Conservation (phyloP, 2,888 invertebrate species). For the Tipula vernalis region DNA sequence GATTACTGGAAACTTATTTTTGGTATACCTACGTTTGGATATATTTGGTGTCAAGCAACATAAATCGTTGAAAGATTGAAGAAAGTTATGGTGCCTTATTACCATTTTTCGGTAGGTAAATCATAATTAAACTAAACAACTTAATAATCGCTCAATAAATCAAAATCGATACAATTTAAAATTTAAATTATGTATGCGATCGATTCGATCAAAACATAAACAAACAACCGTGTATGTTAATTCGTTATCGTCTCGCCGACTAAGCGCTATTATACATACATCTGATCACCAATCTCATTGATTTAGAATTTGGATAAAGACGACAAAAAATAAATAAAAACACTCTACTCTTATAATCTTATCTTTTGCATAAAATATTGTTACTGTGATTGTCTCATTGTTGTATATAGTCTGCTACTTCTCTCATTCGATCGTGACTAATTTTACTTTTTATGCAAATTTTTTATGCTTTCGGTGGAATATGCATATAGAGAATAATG, state of each 20-base stretch:
- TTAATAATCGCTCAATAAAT: not conserved
- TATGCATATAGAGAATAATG: not conserved
- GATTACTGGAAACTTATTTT: not conserved
- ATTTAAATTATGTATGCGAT: not conserved
- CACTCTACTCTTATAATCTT: not conserved
- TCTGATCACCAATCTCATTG: not conserved
- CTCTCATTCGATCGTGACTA: not conserved
- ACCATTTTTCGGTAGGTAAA: not conserved
- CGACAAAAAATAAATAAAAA: not conserved
- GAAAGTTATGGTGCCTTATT: no score
- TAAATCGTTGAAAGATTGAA: not conserved
- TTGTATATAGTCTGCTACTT: not conserved
- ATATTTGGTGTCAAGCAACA: not conserved
- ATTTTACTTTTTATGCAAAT: not conserved
- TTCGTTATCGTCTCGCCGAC: not conserved
- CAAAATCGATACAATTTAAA: not conserved
- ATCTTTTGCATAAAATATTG: not conserved
- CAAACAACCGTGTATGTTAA: not conserved
- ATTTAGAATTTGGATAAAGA: not conserved
- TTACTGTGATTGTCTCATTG: not conserved
- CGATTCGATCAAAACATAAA: not conserved
- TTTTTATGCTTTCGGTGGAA: not conserved
- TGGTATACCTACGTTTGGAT: not conserved
- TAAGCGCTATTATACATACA: not conserved
- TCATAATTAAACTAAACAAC: not conserved